phyloP scores from a whole-genome alignment of 2,113 vertebrate species.

The Vireo altiloquus region DNA sequence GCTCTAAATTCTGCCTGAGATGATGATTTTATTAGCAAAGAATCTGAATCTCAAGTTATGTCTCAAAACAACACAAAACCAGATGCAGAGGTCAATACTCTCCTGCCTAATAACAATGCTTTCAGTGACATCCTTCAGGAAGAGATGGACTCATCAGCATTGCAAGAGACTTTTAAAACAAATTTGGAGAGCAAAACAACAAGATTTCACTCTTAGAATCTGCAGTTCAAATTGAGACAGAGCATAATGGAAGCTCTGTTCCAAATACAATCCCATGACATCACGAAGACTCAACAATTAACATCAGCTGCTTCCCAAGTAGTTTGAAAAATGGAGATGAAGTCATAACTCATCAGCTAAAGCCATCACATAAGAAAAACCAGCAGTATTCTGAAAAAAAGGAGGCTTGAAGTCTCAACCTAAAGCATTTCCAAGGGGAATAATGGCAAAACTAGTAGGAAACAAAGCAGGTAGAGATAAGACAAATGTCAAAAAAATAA shows the following conservation, averaged over 20 bases:
- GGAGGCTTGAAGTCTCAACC: neutral
- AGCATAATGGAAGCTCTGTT: conserved; percentile 20
- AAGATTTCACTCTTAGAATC: neutral
- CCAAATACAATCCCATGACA: conserved; percentile 45
- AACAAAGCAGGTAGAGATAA: neutral
- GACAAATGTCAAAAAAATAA: neutral
- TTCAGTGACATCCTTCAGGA: conserved; percentile 52
- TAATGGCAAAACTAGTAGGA: neutral
- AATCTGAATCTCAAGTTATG: conserved; percentile 56
- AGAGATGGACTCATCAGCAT: neutral
- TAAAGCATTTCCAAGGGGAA: conserved; percentile 5
- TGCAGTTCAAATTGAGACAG: neutral
- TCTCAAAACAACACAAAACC: conserved; percentile 64
- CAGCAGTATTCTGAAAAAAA: neutral
- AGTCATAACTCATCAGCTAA: conserved; percentile 2
- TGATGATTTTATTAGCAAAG: conserved; percentile 65
- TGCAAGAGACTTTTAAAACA: conserved; percentile 9
- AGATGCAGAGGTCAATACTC: conserved; percentile 63
- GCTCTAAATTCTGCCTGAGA: conserved; percentile 57
- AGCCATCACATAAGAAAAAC: neutral
- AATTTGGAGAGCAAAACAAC: conserved; percentile 14
- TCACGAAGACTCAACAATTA: conserved; percentile 41
- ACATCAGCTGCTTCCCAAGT: conserved; percentile 49
- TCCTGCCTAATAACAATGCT: conserved; percentile 38
- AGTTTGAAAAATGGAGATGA: neutral